Conservation (phyloP, 1,140 invertebrate genomes). For the Drosophila busckii region DNA sequence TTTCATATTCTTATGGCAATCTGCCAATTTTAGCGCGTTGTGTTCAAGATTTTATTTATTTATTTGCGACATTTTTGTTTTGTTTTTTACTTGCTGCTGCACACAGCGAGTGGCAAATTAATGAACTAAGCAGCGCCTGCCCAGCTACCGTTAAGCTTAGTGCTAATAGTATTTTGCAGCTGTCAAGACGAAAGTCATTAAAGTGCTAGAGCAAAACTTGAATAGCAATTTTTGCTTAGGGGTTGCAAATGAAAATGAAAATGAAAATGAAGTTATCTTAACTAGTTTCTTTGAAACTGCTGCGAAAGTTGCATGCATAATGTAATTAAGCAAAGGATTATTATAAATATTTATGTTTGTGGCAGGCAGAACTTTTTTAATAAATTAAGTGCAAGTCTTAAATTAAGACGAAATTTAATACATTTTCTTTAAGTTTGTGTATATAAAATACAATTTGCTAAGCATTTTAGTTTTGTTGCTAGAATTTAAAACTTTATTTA, state of each 20-base stretch:
- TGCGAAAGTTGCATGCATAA: background rate
- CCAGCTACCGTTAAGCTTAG: background rate
- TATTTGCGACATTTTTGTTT: slow-evolving; percentile 1
- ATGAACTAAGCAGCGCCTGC: slow-evolving; percentile 2
- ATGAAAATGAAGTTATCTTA: slow-evolving; percentile 24
- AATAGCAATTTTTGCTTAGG: background rate
- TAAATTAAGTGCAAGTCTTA: too few species aligned
- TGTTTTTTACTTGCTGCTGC: background rate
- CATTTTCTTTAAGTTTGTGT: too few species aligned
- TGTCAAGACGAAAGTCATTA: slow-evolving; percentile 23
- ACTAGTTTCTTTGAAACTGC: slow-evolving; percentile 9
- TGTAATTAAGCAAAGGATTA: background rate
- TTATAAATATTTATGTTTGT: slow-evolving; percentile 7
- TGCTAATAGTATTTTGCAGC: slow-evolving; percentile 10
- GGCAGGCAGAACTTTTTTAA: too few species aligned
- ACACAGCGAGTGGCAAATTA: slow-evolving; percentile 25
- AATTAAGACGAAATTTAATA: too few species aligned
- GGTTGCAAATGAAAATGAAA: background rate
- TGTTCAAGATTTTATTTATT: slow-evolving; percentile 21
- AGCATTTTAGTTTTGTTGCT: too few species aligned
- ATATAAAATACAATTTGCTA: too few species aligned
- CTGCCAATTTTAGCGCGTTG: slow-evolving; percentile 25
- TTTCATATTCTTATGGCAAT: slow-evolving; percentile 35
- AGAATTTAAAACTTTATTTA: too few species aligned
- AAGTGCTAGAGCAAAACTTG: slow-evolving; percentile 12